These are phyloP conservation scores for Pecten maximus DNA, from an alignment of 2,888 invertebrate genomes.

Conservation along the genomic window DNA sequence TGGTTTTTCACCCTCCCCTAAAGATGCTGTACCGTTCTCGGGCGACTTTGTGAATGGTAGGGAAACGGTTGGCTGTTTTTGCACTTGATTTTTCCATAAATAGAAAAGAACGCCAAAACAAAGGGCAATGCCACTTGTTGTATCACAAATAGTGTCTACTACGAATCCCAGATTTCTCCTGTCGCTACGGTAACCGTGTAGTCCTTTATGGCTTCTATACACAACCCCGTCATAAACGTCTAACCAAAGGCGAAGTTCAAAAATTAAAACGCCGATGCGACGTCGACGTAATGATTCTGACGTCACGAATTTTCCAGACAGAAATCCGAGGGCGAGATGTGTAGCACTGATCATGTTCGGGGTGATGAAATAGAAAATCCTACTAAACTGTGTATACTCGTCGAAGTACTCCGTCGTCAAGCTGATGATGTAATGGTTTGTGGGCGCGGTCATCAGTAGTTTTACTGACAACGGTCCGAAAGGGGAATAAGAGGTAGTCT, in stretches of 20 bases:
- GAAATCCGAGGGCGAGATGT: slow-evolving; percentile 89
- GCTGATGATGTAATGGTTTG: slow-evolving; percentile 92
- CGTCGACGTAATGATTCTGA: slow-evolving; percentile 89
- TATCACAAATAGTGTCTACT: slow-evolving; percentile 92
- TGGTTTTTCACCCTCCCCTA: neutral
- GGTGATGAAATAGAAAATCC: slow-evolving; percentile 85
- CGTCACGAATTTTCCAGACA: slow-evolving; percentile 89
- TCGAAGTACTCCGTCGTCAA: slow-evolving; percentile 90
- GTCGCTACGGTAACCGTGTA: slow-evolving; percentile 62
- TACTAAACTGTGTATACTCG: slow-evolving; percentile 86
- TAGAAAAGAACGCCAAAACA: slow-evolving; percentile 83
- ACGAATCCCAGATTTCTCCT: slow-evolving; percentile 92
- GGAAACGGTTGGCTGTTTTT: neutral
- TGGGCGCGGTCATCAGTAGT: slow-evolving; percentile 91
- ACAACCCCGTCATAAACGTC: slow-evolving; percentile 94
- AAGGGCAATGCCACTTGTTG: slow-evolving; percentile 85
- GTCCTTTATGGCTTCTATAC: slow-evolving; percentile 87
- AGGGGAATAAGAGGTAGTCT: slow-evolving; percentile 59
- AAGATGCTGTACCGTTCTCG: slow-evolving; percentile 34
- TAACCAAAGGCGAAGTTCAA: slow-evolving; percentile 91
- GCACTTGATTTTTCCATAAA: slow-evolving; percentile 60
- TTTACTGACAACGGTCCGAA: slow-evolving; percentile 88
- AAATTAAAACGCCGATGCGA: slow-evolving; percentile 89
- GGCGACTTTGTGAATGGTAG: slow-evolving; percentile 53
- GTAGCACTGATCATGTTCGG: slow-evolving; percentile 92